Base-by-base conservation (phyloP, 1,140 invertebrate species). In the Adoxophyes honmai region DNA sequence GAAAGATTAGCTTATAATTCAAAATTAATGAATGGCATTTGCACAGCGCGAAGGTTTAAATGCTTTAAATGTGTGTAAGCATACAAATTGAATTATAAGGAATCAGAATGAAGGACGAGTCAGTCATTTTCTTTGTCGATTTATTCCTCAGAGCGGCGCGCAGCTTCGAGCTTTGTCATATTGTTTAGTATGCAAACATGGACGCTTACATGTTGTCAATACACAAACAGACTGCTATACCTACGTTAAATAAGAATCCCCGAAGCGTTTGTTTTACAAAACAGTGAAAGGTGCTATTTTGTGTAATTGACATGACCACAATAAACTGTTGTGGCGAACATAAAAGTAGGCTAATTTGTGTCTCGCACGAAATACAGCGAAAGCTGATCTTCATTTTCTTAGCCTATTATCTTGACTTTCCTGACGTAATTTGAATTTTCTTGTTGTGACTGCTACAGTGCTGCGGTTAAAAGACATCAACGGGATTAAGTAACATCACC, bases 301-400 rank as follows among this genome's bases (percentile, higher is more conserved):
- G 42, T 33, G 42, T 48, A 48, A 48, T 48, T 48, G 42, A 28
- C 42, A 48, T 48, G 42, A 48, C 42, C 42, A 48, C 42, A 48
- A 48, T 48, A 21, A 48, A 21, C 16, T 28, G 42, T 48, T 28
- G 42, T 18, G 42, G 42, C 42, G 21, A 48, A 48, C 42, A 48
- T 28, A 28, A 48, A 48, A 48, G 18, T 4, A 48, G 42, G 42
- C 42, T 33, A 48, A 48, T 48, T 48, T 48, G 18, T 48, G 42
- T 48, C 42, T 21, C 42, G 18, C 42, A 18, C 21, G 18, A 48
- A 48, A 48, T 48, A 6, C 21, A 48, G 42, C 21, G 5, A 48
- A 33, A 28, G 42, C 21, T 6, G 21, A 48, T 16, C 11, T 48
- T 48, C 42, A 5, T 48, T 48, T 44, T 33, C 21, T 28, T 9